Evolutionary conservation across 2,888 invertebrate species (phyloP), one percentile per base, ranked within the genome.

Genomic region (Heliconius charithonia): DNA sequence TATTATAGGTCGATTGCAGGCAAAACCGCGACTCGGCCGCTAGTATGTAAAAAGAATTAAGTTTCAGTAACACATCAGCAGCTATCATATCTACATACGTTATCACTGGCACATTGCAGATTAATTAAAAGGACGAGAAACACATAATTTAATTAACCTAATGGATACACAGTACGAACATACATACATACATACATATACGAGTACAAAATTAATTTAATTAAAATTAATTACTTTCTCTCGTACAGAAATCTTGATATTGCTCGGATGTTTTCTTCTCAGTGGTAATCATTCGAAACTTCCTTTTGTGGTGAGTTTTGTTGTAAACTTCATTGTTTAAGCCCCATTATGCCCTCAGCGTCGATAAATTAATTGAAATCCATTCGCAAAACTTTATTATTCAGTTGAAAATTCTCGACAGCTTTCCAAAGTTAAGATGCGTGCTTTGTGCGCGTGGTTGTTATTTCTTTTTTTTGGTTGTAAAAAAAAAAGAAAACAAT

Each of bases 281-380:
- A n/a, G 37, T 63, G 66, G 70, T 77, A 79, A 78, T 81, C 76
- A 76, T 66, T 65, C 37, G 62, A 71, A 65, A 41, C 32, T 76
- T 78, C 74, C 78, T 82, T 81, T 80, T 81, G 81, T 83, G 81
- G 79, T 81, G 83, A 83, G 75, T 76, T 77, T 79, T 22, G 69
- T 63, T 83, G 69, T 69, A 87, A 89, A 90, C 84, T 88, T 86
- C 85, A 86, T 86, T 87, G 87, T 85, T 85, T 84, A 87, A 86
- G 86, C 85, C 81, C 86, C 87, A 87, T 89, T 88, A 89, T 88
- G 88, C 86, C 86, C 85, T 85, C 85, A 83, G 85, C 87, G 85
- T 86, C 88, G 88, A 90, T 89, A 88, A 89, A 91, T 90, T 90
- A 89, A 91, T 91, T 88, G 87, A 91, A 91, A 89, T 89, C 85